Evolutionary conservation across 2,888 invertebrate genomes (phyloP).

Genomic region (Aphrophora alni): DNA sequence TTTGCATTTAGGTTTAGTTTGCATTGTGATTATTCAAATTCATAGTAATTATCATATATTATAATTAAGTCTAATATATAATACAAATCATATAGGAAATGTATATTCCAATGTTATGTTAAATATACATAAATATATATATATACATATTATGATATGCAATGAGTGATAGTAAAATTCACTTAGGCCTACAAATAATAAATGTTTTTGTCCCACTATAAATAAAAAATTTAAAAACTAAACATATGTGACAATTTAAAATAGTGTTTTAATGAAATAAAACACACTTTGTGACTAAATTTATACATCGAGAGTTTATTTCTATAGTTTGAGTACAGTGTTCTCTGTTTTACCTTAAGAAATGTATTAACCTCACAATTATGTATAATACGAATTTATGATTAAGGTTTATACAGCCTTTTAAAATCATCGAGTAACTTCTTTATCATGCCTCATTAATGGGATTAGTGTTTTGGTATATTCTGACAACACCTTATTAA

Average conservation of each 20-base stretch:
- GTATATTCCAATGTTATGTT: not conserved
- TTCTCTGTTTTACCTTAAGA: not conserved
- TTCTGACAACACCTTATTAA: too few species aligned
- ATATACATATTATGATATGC: not conserved
- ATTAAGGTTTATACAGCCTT: too few species aligned
- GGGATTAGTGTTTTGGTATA: too few species aligned
- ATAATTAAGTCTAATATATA: not conserved
- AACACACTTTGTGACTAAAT: conserved; percentile 36
- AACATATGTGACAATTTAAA: not conserved
- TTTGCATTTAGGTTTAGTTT: not conserved
- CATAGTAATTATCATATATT: not conserved
- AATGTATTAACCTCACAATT: not conserved
- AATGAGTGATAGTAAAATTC: conserved; percentile 35
- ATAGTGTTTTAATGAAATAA: conserved; percentile 39
- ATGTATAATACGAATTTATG: too few species aligned
- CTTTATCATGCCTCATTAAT: too few species aligned
- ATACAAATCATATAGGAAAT: not conserved
- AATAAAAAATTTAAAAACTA: not conserved
- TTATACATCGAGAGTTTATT: conserved; percentile 10
- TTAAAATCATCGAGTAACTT: too few species aligned
- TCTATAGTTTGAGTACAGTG: not conserved
- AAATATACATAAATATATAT: not conserved
- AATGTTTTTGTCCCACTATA: not conserved
- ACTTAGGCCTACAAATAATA: conserved; percentile 35
- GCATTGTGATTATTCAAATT: not conserved